Evolutionary conservation across 2,113 vertebrate species (phyloP), one percentile per base, ranked within the genome.

Genomic region (Otocyon megalotis): DNA sequence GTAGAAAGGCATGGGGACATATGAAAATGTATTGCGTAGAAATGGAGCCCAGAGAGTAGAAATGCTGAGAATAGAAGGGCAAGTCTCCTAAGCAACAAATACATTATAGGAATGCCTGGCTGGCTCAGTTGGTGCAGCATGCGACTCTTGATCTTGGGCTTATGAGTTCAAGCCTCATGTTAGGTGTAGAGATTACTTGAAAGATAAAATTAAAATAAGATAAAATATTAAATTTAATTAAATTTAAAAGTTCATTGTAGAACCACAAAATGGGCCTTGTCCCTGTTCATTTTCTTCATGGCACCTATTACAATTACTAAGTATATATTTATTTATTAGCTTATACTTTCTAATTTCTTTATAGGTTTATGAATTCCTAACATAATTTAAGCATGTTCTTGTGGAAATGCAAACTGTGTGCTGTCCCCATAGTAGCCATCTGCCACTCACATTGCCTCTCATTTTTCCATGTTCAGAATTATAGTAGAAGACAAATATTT

Each of bases 341-440:
- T 83, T 93, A 54, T 88, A 35, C 65, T 90, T 89, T 74, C 71
- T 69, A 76, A 37, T 54, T 65, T 79, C 37, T 92, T 26, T 90
- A 35, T 80, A 85, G 26, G 16, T 65, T 84, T 89, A 79, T 67
- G 26, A 48, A 54, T 81, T 89, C 43, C 50, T 89, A 74, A 86
- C 37, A 88, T 48, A 71, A 63, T 71, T 58, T 89, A 85, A 74
- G 26, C 83, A 53, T 60, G 56, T 60, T 60, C 22, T 72, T 37
- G 76, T 35, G 58, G 43, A 88, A n/a, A 12, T 72, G 1, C n/a
- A 67, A 56, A 77, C 48, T 48, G n/a, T 32, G 15, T 60, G 37
- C 37, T 80, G 3, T 71, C 35, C 37, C 19, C 63, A 37, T 26
- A 24, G 32, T 53, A 92, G 82, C 14, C 37, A 69, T 19, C 50